Base-by-base conservation (phyloP, 2,888 invertebrate species). In the Pristionchus entomophagus region DNA sequence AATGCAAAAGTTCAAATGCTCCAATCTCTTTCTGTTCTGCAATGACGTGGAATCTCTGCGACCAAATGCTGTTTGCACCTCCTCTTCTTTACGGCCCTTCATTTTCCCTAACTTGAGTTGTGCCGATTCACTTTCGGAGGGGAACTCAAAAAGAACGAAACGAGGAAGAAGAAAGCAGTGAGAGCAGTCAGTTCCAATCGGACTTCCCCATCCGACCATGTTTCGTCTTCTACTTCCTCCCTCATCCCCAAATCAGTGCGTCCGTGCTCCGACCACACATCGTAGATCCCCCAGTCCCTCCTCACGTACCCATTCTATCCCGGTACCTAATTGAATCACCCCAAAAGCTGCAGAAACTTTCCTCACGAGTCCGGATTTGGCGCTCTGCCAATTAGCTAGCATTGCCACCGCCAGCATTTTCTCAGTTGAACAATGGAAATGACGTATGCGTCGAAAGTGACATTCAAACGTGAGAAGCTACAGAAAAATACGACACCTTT, bases 401-500 rank as follows among this genome's bases (percentile, higher is more conserved):
- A n/a, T n/a, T 3, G 19, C 38, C 65, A 8, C 26, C 17, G 4
- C 22, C 65, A 53, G 32, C 26, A 17, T 14, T 56, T 51, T 81
- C 32, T 56, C n/a, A n/a, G n/a, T n/a, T n/a, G n/a, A n/a, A n/a
- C n/a, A n/a, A n/a, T 59, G 59, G 19, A 3, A 17, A 12, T 26
- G 59, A 38, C 56, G 19, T 69, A 10, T 69, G 12, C 29, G 6
- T 6, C 6, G 78, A 51, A 80, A 14, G 35, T 82, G 26, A 38
- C 59, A 41, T n/a, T 82, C 59, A 56, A 2, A 35, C 12, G 35
- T 45, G n/a, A 41, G 41, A 35, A 45, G 41, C 32, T 1, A 73
- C 38, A 14, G n/a, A 38, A 22, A 69, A 41, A 41, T 32, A 26
- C 65, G 41, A 73, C 38, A 73, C 87, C 86, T 91, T 91, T 26